Base-by-base conservation (phyloP, 2,797 vertebrate species). In the Acanthurus leucopareius region DNA sequence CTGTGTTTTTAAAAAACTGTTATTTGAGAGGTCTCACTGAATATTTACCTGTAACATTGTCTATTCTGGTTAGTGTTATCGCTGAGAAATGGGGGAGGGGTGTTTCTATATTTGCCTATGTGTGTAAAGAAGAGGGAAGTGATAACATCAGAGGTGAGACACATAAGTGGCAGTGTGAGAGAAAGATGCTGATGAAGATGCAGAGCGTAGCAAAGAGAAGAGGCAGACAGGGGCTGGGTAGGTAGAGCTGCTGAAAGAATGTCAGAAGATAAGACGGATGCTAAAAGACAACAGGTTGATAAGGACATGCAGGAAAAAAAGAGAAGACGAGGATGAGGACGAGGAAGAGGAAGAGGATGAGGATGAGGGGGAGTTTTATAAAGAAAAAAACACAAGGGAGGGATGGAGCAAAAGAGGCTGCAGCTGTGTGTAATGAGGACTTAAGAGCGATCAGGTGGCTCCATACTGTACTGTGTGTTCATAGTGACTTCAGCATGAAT, bases 71-170 rank as follows among this genome's bases (percentile, higher is more conserved):
- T 20, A 52, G 69, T 75, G 80, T 82, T 86, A 76, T 71, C 79
- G 38, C 44, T 63, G 38, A 45, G 47, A 68, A 68, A 64, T 54
- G 72, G 73, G 80, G 73, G 78, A 65, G 40, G 51, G 83, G 80
- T 48, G 58, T 73, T 73, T 68, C 66, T 19, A 53, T 25, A 25
- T 25, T 25, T 25, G 25, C 56, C 57, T 35, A 15, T 66, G 38
- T 75, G 70, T 80, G 69, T 56, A 68, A 49, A 61, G 60, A 69
- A 45, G 25, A 72, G 52, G 52, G 71, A 86, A 89, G 79, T 77
- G 90, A 82, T 71, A 84, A 83, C 59, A 80, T 68, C 54, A 66
- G 58, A 89, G 79, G 85, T 86, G 79, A 89, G 82, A 77, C 71
- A 80, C 66, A 82, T 61, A 62, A 61, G 67, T 75, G 77, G 59